Evolutionary conservation across 2,797 vertebrate species (phyloP), one percentile per base, ranked within the genome.

Genomic region (Danio kyathit): DNA sequence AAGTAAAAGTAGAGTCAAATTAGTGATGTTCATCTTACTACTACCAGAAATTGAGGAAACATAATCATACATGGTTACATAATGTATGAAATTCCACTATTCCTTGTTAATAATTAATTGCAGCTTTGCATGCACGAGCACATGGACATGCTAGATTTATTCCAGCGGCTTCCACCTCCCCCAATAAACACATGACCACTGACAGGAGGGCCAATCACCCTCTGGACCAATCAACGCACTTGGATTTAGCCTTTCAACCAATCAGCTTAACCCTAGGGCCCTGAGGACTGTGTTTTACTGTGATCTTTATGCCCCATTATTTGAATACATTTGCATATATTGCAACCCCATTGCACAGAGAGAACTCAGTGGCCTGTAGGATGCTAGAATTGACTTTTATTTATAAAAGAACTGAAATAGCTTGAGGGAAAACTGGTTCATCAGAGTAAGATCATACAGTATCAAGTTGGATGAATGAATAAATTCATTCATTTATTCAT

Each of bases 311-410:
- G 74, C 76, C 78, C 77, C 70, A 16, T 71, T 48, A 85, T 89
- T 87, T 87, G 87, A 87, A 89, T 89, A 88, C 16, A 88, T 89
- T 88, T 89, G 84, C 88, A 89, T 89, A 80, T 14, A 88, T 87
- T 89, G 84, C 78, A 79, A 80, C 51, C 73, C 60, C 40, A 76
- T 71, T 71, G 13, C 38, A n/a, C 44, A 54, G 17, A 63, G n/a
- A 29, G 7, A 63, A 61, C 6, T 46, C 38, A n/a, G 19, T n/a
- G 6, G 19, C 19, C 43, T 43, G 61, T 74, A 41, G 16, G 51
- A 56, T 56, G n/a, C 11, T 56, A 60, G 29, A 29, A 1, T 29
- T 29, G 29, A 29, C 29, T 29, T 29, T 29, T 29, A 29, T 29
- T 29, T 3, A 29, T 29, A 29, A 29, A 29, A 29, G 29, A 3